phyloP scores from a whole-genome alignment of 2,888 invertebrate species.

The Cheilosia grossa region DNA sequence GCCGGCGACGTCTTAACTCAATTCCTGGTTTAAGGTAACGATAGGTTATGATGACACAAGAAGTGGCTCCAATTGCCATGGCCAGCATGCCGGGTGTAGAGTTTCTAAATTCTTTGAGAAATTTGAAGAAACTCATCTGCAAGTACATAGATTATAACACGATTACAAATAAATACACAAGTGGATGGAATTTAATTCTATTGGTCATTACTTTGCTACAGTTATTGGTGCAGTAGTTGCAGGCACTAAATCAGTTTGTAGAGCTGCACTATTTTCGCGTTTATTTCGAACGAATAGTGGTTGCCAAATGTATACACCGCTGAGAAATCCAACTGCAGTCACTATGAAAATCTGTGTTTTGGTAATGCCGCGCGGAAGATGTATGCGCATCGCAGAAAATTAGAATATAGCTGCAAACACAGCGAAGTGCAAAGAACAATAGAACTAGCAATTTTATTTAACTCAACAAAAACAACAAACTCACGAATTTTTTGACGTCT shows the following conservation, averaged over 20 bases:
- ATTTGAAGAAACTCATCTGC: constrained; percentile 81
- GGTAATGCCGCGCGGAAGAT: constrained; percentile 81
- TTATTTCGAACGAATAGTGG: constrained; percentile 80
- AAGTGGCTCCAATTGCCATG: constrained; percentile 78
- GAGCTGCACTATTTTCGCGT: constrained; percentile 69
- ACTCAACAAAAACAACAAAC: not conserved
- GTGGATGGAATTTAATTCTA: not conserved
- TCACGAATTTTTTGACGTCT: constrained; percentile 2
- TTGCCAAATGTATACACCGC: constrained; percentile 83
- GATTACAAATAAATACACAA: not conserved
- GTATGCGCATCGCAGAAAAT: constrained; percentile 80
- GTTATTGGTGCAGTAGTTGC: constrained; percentile 4
- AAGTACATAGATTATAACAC: constrained; percentile 57
- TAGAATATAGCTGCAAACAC: not conserved
- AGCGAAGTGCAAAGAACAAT: not conserved
- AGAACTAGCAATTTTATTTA: not conserved
- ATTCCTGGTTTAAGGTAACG: constrained; percentile 79
- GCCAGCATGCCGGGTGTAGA: constrained; percentile 79
- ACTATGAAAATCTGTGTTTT: constrained; percentile 82
- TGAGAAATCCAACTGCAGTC: constrained; percentile 80
- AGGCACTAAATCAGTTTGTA: constrained; percentile 3
- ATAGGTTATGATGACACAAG: constrained; percentile 76
- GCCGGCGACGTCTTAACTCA: constrained; percentile 77
- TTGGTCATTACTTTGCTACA: constrained; percentile 23
- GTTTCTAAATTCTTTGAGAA: constrained; percentile 76